A percentile compares a stretch with the other conserved stretches of the same genome.
These are phyloP conservation scores for Callaeas wilsoni DNA, from an alignment of 2,113 vertebrate genomes.

Conservation along the genomic window DNA sequence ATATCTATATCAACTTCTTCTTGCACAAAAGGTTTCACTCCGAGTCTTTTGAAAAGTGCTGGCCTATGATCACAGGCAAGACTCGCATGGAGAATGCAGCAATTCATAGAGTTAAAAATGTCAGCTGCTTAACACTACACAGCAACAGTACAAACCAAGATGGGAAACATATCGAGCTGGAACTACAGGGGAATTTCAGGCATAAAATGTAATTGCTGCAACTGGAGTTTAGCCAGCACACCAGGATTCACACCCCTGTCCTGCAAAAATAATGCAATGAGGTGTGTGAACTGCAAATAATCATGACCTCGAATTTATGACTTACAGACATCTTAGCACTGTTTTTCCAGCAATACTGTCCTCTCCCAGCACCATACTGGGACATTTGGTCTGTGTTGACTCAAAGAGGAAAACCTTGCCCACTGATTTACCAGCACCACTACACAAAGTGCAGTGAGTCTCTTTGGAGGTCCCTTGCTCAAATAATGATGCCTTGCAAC, in stretches of 20 bases:
- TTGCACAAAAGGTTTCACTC: background rate
- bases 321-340: conserved; percentile 1
- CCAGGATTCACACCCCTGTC: conserved; percentile 59
- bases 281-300: conserved; percentile 47
- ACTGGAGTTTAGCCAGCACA: conserved; percentile 46
- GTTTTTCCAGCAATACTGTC: background rate
- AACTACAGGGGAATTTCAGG: conserved; percentile 32
- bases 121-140: conserved; percentile 8
- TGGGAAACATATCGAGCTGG: conserved; percentile 9
- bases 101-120: background rate
- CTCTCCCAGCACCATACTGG: conserved; percentile 21
- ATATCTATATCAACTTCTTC: background rate
- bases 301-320: conserved; percentile 42
- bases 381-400: background rate
- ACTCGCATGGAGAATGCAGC: background rate
- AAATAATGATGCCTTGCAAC: background rate
- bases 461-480: background rate
- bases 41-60: background rate
- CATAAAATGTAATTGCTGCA: conserved; percentile 37
- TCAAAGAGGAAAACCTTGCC: background rate
- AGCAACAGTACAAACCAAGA: conserved; percentile 16
- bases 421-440: conserved; percentile 9
- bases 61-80: background rate
- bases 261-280: conserved; percentile 41
- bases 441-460: background rate